Percentiles rank a stretch among this genome's conserved stretches.
These are phyloP conservation scores for Microtus richardsoni DNA, from an alignment of 2,113 vertebrate genomes.

Conservation along the genomic window DNA sequence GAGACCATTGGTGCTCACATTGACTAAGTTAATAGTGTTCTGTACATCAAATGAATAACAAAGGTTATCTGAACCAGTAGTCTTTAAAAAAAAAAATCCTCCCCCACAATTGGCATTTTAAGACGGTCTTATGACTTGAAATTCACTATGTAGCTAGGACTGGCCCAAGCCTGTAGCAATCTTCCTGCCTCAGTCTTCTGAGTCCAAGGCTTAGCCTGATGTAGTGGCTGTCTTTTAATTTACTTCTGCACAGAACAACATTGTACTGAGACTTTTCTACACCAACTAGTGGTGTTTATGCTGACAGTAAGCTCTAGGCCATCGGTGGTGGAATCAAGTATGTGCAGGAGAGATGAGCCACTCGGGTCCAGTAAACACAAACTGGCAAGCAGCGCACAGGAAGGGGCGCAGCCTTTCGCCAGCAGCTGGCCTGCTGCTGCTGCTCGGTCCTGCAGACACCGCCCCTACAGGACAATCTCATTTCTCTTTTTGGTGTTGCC, in stretches of 20 bases:
- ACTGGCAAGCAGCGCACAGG: neutral
- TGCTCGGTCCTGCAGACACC: neutral
- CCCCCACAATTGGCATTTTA: neutral
- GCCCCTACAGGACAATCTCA: neutral
- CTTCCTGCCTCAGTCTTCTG: neutral
- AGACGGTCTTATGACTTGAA: neutral
- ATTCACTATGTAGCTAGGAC: neutral
- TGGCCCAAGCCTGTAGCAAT: neutral
- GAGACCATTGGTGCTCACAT: neutral
- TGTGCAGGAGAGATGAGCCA: neutral
- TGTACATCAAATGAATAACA: neutral
- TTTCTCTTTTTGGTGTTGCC: neutral
- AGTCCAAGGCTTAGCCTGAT: neutral
- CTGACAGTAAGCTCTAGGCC: neutral
- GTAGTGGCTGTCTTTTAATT: neutral
- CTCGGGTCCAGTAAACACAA: neutral
- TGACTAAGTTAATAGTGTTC: slow-evolving; percentile 24
- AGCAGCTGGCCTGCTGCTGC: neutral
- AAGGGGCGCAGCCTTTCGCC: neutral
- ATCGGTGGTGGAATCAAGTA: neutral
- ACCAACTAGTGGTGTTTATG: neutral
- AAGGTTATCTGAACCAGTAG: neutral
- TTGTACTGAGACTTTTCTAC: slow-evolving; percentile 28
- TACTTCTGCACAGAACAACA: neutral
- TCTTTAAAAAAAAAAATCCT: neutral